Base-by-base conservation (phyloP, 2,797 vertebrate species). In the Sus cebifrons region DNA sequence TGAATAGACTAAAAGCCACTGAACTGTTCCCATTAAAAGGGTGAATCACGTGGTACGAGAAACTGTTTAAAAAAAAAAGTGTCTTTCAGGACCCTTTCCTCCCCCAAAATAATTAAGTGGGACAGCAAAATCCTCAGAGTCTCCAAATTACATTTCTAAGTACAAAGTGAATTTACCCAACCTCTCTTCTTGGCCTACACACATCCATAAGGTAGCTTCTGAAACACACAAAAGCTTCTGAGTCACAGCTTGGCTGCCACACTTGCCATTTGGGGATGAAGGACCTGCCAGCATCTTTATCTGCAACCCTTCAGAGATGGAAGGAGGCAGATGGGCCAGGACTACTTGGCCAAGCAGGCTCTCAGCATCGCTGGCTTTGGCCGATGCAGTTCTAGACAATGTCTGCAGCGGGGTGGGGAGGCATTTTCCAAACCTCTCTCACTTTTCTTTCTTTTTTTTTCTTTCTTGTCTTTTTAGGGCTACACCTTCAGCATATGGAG, bases 201-300 rank as follows among this genome's bases (percentile, higher is more conserved):
- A 60, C 9, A 83, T 36, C 23, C 54, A 79, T 73, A 84, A 78
- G 79, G 85, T 77, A 70, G 27, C 70, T 81, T 91, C 0, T 67
- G 68, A 84, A 58, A 92, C 14, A n/a, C 29, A 90, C 79, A 52
- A 87, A 88, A 58, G 71, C 60, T 78, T 78, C 64, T 60, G 88
- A 84, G 62, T 86, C 86, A 68, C 1, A 13, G 36, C 67, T 32
- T 95, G 89, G 68, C 68, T n/a, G 20, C 65, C 78, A 91, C 68
- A 49, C 36, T 92, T 58, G 77, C 64, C 29, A n/a, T 10, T 11
- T 0, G 7, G 68, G 62, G 62, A 23, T 29, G 84, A 40, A 68
- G 56, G 91, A 13, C 52, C 58, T 96, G 93, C 77, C 81, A 92
- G 91, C 49, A 84, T 56, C 52, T 73, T 75, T 82, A 94, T 74